Conservation (phyloP, 1,140 invertebrate species). For the Zaprionus africanus region DNA sequence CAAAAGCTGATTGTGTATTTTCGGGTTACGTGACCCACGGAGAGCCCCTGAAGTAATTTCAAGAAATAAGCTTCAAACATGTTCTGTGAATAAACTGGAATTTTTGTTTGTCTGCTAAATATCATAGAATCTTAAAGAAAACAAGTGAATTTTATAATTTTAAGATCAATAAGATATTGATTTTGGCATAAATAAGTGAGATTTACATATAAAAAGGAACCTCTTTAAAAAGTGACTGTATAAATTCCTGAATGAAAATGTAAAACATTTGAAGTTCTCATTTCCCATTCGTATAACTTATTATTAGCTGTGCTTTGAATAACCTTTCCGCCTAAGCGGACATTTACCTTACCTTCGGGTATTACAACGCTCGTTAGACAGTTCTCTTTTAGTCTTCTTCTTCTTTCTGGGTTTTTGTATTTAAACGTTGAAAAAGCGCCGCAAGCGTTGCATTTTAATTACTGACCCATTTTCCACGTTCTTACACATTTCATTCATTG, state of each 20-base stretch:
- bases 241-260: too few species aligned
- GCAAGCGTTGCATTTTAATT: slow-evolving; percentile 56
- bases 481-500: slow-evolving; percentile 27
- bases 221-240: too few species aligned
- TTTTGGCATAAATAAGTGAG: background rate
- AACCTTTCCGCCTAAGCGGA: background rate
- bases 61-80: background rate
- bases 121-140: background rate
- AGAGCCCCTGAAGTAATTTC: slow-evolving; percentile 21
- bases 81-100: background rate
- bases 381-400: slow-evolving; percentile 11
- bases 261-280: too few species aligned
- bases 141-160: background rate
- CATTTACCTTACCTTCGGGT: background rate
- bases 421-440: slow-evolving; percentile 44
- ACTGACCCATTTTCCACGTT: slow-evolving; percentile 39
- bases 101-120: too few species aligned
- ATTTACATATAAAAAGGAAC: too few species aligned
- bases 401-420: background rate
- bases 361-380: background rate
- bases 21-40: slow-evolving; percentile 42
- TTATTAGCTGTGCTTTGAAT: background rate
- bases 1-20: slow-evolving; percentile 25
- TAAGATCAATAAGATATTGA: background rate
- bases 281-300: background rate